These are phyloP conservation scores for Eupleurogrammus muticus DNA, from an alignment of 2,797 vertebrate species.

Conservation along the genomic window DNA sequence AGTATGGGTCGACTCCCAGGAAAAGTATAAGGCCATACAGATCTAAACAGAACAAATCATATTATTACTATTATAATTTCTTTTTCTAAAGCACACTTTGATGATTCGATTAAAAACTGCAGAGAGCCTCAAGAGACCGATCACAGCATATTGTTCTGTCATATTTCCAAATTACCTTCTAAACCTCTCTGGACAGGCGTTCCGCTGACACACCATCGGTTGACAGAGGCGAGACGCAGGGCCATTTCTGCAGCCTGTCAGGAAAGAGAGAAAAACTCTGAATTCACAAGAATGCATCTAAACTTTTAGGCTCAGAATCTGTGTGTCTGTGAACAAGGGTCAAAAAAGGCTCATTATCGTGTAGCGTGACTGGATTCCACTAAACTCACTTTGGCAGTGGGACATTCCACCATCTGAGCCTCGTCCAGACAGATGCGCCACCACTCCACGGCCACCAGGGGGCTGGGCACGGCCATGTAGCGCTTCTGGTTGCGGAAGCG, in stretches of 20 bases:
- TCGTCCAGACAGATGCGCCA: conserved; percentile 99
- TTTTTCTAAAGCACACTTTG: not conserved
- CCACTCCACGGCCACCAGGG: conserved; percentile 98
- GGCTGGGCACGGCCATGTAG: conserved; percentile 99
- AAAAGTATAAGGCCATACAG: conserved; percentile 97
- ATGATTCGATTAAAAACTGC: not conserved
- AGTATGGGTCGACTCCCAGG: conserved; percentile 96
- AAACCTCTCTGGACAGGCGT: conserved; percentile 97
- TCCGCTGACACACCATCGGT: conserved; percentile 98
- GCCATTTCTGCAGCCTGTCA: conserved; percentile 98
- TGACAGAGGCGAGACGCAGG: conserved; percentile 92
- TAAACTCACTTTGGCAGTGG: conserved; percentile 91
- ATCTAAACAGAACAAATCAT: conserved; percentile 78
- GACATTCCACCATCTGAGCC: conserved; percentile 99
- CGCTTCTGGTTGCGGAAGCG: conserved; percentile 97
- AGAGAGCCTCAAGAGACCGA: not conserved
- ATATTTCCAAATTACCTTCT: conserved; percentile 85
- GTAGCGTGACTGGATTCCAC: not conserved
- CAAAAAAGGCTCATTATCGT: not conserved
- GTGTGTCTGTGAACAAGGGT: not conserved
- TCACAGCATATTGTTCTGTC: not conserved
- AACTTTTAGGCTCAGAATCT: not conserved
- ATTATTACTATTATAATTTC: not conserved
- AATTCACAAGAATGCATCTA: not conserved
- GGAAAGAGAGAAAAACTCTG: not conserved